Evolutionary conservation across 2,797 vertebrate species (phyloP), one percentile per base, ranked within the genome.

Genomic region (Gymnopithys bicolor): DNA sequence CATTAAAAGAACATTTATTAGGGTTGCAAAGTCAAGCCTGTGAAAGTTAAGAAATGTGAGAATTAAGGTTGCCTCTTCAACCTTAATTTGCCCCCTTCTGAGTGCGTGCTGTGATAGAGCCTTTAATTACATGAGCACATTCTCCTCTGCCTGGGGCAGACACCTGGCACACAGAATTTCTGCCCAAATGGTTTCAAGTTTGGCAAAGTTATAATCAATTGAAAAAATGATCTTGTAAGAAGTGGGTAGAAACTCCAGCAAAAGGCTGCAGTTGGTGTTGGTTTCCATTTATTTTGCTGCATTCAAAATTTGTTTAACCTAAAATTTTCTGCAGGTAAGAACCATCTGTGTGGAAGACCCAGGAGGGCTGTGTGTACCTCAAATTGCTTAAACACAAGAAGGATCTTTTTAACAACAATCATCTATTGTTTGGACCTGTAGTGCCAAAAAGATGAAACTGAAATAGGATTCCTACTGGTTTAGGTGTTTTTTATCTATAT

Each of bases 51-150:
- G 83, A 89, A 93, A 80, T 25, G 55, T 76, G 77, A 92, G 87
- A 95, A 93, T 93, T 95, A 79, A 93, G 94, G 87, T 95, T 97
- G 91, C 85, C 87, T 79, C 55, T 93, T 93, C 91, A 96, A 93
- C 91, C 83, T 95, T 94, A 96, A 97, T 96, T 96, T 95, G 96
- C 89, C 91, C 93, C 93, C 89, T 91, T 90, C 91, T 74, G 91
- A 82, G 85, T 94, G 27, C 51, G 3, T 67, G 24, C 89, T 49
- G 18, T 90, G 94, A 86, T 93, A 82, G 74, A 87, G 89, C 87
- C 89, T 89, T 96, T 96, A 96, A 97, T 97, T 96, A 96, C 89
- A 95, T 45, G 89, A 93, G 84, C 85, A 32, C 83, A 41, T 94
- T 94, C 89, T 84, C 49, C 71, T 85, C 89, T 77, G 95, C 95